These are phyloP conservation scores for Channallabes apus DNA, from an alignment of 2,797 vertebrate genomes.

Conservation along the genomic window DNA sequence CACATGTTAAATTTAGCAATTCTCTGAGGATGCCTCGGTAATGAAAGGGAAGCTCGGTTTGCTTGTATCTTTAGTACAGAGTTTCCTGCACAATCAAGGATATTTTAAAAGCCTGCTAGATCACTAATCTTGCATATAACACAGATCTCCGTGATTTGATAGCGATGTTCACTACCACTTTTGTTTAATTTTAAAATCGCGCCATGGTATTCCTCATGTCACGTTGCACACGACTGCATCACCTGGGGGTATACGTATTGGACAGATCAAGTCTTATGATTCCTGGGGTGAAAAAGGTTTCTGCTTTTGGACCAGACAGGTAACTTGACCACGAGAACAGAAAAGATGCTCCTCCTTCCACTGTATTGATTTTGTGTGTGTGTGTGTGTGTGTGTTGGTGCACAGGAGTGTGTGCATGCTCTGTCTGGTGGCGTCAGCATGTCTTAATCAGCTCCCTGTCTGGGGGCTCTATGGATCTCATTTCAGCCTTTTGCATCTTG, in stretches of 20 bases:
- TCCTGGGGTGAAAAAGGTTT: conserved; percentile 29
- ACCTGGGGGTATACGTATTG: not conserved
- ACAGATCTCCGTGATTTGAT: not conserved
- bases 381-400: conserved; percentile 20
- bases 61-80: not conserved
- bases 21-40: not conserved
- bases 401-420: conserved; percentile 22
- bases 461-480: conserved; percentile 78
- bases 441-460: conserved; percentile 82
- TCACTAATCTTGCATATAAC: not conserved
- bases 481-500: conserved; percentile 79
- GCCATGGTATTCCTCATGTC: not conserved
- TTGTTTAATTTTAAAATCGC: not conserved
- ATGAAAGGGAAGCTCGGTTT: not conserved
- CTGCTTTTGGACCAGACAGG: conserved; percentile 65
- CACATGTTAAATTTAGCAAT: conserved; percentile 12
- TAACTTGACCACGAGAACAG: conserved; percentile 75
- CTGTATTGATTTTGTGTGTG: conserved; percentile 72
- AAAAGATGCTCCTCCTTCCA: conserved; percentile 78
- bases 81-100: not conserved
- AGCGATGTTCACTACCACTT: not conserved
- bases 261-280: conserved; percentile 2
- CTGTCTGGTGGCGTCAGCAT: conserved; percentile 80
- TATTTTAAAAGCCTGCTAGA: not conserved
- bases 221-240: not conserved